Percentiles rank a stretch among this genome's conserved stretches.
Conservation (phyloP, 2,797 vertebrate species). For the Dallia pectoralis region DNA sequence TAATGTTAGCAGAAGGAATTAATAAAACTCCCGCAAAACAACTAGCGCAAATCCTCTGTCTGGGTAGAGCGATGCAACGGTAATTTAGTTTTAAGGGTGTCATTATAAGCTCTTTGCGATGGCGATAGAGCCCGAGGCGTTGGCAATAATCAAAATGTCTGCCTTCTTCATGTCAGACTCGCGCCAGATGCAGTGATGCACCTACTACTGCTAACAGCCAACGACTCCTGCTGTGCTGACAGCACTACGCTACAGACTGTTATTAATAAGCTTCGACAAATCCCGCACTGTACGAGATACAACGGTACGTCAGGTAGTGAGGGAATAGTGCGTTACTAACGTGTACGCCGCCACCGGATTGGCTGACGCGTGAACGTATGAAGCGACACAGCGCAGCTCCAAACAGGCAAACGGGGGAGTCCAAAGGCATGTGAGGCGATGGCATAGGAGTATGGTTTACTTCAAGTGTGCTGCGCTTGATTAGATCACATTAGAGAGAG, state of each 20-base stretch:
- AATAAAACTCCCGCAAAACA: slow-evolving; percentile 15
- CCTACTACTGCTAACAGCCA: neutral
- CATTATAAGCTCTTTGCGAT: slow-evolving; percentile 25
- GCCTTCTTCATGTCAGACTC: slow-evolving; percentile 19
- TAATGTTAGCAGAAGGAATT: slow-evolving; percentile 34
- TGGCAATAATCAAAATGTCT: slow-evolving; percentile 15
- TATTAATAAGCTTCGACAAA: neutral
- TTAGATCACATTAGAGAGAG: slow-evolving; percentile 24
- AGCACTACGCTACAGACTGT: neutral
- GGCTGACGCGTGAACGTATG: slow-evolving; percentile 13
- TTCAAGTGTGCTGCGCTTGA: slow-evolving; percentile 20
- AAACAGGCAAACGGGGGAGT: slow-evolving; percentile 5
- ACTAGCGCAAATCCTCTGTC: neutral
- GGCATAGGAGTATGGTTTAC: slow-evolving; percentile 10
- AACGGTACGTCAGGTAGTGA: slow-evolving; percentile 19
- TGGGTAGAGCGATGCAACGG: slow-evolving; percentile 31
- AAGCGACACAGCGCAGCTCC: slow-evolving; percentile 5
- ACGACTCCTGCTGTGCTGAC: neutral
- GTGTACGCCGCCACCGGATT: neutral
- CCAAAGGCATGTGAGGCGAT: slow-evolving; percentile 11
- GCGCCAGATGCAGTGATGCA: slow-evolving; percentile 4
- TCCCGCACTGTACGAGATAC: neutral
- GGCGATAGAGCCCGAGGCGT: slow-evolving; percentile 23
- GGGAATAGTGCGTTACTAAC: slow-evolving; percentile 29
- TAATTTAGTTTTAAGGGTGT: slow-evolving; percentile 35